Evolutionary conservation across 2,113 vertebrate species (phyloP).

Genomic region (Ibidorhyncha struthersii): DNA sequence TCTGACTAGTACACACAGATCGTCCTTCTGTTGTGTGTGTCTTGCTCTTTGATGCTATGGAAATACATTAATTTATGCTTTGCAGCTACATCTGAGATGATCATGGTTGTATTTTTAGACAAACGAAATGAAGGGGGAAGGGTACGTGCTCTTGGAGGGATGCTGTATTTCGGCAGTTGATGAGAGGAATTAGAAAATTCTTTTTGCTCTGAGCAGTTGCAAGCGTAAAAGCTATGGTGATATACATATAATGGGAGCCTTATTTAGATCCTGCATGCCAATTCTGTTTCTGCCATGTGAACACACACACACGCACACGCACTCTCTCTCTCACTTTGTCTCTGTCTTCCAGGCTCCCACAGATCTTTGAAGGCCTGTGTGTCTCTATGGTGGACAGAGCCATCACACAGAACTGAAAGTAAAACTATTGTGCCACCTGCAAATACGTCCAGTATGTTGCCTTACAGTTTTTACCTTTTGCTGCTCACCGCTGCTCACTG

Average conservation of each 20-base stretch:
- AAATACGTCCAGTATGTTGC: not conserved
- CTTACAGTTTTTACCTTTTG: not conserved
- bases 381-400: not conserved
- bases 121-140: not conserved
- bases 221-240: not conserved
- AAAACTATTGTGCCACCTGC: not conserved
- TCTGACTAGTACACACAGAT: not conserved
- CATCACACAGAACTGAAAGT: not conserved
- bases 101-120: not conserved
- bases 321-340: no score
- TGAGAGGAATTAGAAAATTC: not conserved
- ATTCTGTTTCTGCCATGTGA: not conserved
- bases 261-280: not conserved
- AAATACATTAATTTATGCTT: not conserved
- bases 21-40: not conserved
- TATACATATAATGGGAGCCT: not conserved
- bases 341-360: not conserved
- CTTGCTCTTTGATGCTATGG: not conserved
- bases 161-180: not conserved
- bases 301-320: fast-evolving
- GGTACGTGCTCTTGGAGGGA: not conserved
- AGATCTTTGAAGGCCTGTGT: not conserved
- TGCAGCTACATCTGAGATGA: not conserved
- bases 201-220: not conserved
- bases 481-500: not conserved